Base-by-base conservation (phyloP, 2,888 invertebrate species). In the Xanthorhoe designata region DNA sequence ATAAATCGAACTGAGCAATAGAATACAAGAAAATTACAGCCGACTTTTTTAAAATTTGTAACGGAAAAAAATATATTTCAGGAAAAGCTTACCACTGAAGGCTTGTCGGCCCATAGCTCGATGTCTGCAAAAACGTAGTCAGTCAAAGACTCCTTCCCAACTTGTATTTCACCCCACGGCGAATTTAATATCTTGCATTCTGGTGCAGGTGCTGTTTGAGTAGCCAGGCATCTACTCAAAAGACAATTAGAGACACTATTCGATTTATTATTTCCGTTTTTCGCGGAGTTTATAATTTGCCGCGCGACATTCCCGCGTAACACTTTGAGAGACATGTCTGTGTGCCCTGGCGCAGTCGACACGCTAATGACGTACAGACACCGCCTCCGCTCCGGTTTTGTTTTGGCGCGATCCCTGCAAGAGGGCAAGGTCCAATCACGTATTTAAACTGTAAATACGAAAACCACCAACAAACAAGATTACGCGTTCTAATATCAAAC, bases 1-100 rank as follows among this genome's bases (percentile, higher is more conserved):
- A 32, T 32, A 7, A 32, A 32, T 32, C 4, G 4, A 32, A 32
- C 32, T 32, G 32, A 32, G 32, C 0, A 32, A 6, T 32, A 7
- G 8, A 32, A 32, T 32, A 32, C 32, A 7, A 7, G 32, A 32
- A 32, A 32, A 32, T 7, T 7, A 5, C 6, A 32, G 32, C 32
- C 5, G 24, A 24, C 5, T 24, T 24, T 24, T 24, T 35, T 13
- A 13, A 13, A 9, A 2, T 38, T 13, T 47, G 6, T 47, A 7
- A 45, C n/a, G 6, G n/a, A 32, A 55, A 55, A 50, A 49, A 53
- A 51, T 24, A 53, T n/a, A 55, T 18, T 19, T 13, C 3, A 42
- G 49, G 49, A 58, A 66, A 64, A 70, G 94, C 95, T 95, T 89
- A 96, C 96, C 89, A 95, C 90, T 65, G 95, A 95, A 29, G 95